A percentile compares a stretch with the other conserved stretches of the same genome.
These are phyloP conservation scores for Planococcus citri DNA, from an alignment of 1,140 invertebrate species.

Conservation along the genomic window DNA sequence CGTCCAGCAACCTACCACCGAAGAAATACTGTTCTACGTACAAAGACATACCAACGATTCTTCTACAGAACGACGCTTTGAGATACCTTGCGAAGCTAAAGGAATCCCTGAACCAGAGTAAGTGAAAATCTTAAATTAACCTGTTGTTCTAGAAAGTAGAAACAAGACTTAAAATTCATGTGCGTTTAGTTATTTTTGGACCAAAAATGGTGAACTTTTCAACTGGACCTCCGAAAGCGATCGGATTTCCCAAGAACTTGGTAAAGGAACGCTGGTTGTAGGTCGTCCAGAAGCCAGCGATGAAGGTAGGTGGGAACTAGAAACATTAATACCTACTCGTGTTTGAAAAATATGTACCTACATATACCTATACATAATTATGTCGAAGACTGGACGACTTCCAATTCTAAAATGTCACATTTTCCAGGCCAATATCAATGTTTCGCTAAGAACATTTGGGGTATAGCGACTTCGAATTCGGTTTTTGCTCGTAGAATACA, in stretches of 20 bases:
- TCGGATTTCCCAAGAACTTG: constrained; percentile 82
- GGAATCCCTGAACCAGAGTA: constrained; percentile 79
- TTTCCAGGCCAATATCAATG: constrained; percentile 81
- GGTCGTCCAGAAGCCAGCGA: no score
- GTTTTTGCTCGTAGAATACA: constrained; percentile 91
- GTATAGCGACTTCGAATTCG: constrained; percentile 83
- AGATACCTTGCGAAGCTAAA: constrained; percentile 87
- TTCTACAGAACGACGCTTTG: constrained; percentile 82
- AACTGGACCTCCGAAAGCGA: constrained; percentile 80
- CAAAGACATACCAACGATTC: constrained; percentile 52
- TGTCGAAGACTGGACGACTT: no score
- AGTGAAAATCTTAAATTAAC: constrained; percentile 24
- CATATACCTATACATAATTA: constrained; percentile 26
- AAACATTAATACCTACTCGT: no score
- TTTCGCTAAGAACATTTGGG: constrained; percentile 89
- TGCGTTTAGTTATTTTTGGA: constrained; percentile 76
- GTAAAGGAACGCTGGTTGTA: constrained; percentile 82
- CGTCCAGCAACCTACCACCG: constrained; percentile 76
- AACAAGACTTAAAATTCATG: no score
- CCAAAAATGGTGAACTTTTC: constrained; percentile 90
- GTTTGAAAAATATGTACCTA: constrained; percentile 80
- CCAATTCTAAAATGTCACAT: no score
- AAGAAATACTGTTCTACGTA: constrained; percentile 84
- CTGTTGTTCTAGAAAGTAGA: no score
- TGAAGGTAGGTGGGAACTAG: no score